phyloP scores from a whole-genome alignment of 2,113 vertebrate genomes.

The Bos javanicus region DNA sequence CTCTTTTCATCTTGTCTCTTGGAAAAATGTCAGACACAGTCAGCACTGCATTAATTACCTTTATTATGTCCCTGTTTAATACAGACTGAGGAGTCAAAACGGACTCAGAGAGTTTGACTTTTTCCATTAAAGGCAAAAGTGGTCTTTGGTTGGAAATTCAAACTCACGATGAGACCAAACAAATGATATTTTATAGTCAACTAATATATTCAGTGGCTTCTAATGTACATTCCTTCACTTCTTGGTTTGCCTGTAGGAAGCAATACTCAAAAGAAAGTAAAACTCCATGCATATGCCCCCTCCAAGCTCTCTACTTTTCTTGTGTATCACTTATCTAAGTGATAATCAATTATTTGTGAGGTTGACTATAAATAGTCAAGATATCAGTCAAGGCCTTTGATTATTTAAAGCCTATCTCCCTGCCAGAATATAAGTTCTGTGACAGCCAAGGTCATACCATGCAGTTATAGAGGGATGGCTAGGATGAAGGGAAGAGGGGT shows the following conservation, averaged over 20 bases:
- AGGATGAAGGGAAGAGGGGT: background rate
- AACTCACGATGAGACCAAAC: conserved; percentile 27
- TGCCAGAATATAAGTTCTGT: background rate
- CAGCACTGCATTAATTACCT: conserved; percentile 72
- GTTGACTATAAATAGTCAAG: background rate
- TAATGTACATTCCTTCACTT: background rate
- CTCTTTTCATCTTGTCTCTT: conserved; percentile 53
- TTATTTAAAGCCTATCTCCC: background rate
- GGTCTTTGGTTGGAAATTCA: conserved; percentile 30
- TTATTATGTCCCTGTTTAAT: conserved; percentile 48
- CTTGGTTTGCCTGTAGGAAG: background rate
- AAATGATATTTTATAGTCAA: conserved; percentile 25
- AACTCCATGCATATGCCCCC: background rate
- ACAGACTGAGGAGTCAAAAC: conserved; percentile 44
- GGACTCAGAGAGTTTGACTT: conserved; percentile 39
- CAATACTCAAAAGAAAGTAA: background rate
- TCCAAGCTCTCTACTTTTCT: background rate
- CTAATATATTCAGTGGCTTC: background rate
- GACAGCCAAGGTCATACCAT: background rate
- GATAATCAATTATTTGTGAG: background rate
- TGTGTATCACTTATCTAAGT: background rate
- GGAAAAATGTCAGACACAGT: conserved; percentile 68
- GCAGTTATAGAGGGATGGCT: background rate
- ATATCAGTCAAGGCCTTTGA: background rate
- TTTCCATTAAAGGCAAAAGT: conserved; percentile 53